Conservation (phyloP, 1,140 invertebrate genomes). For the Ceratina australensis region DNA sequence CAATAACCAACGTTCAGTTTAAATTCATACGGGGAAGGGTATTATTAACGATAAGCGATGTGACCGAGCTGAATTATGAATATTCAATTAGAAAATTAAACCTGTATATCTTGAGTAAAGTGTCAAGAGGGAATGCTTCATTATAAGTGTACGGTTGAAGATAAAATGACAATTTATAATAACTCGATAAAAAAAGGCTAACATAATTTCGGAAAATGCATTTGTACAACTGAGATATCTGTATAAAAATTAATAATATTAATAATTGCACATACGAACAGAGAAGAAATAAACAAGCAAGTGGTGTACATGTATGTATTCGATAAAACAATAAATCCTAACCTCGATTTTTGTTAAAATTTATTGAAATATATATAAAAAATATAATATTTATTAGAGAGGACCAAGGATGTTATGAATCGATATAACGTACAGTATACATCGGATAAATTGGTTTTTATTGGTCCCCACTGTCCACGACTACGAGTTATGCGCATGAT, state of each 20-base stretch:
- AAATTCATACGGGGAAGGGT: not conserved
- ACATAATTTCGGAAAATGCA: no score
- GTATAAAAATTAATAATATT: no score
- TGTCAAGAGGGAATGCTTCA: not conserved
- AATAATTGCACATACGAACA: no score
- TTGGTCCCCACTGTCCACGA: constrained; percentile 30
- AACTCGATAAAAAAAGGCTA: no score
- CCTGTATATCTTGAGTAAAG: not conserved
- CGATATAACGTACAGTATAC: constrained; percentile 15
- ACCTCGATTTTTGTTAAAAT: no score
- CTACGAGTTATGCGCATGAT: constrained; percentile 39
- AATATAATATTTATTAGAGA: no score
- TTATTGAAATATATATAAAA: no score
- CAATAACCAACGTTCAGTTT: not conserved
- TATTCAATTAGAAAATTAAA: constrained; percentile 16
- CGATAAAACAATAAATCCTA: no score
- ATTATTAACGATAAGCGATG: not conserved
- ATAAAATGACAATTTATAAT: not conserved
- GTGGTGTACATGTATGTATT: no score
- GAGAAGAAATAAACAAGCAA: no score
- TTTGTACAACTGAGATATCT: no score
- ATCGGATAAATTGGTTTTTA: constrained; percentile 44
- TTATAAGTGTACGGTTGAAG: not conserved
- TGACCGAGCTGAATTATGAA: not conserved
- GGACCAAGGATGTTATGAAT: constrained; percentile 10